Evolutionary conservation across 1,140 invertebrate species (phyloP).

Genomic region (Dendrolimus punctatus): DNA sequence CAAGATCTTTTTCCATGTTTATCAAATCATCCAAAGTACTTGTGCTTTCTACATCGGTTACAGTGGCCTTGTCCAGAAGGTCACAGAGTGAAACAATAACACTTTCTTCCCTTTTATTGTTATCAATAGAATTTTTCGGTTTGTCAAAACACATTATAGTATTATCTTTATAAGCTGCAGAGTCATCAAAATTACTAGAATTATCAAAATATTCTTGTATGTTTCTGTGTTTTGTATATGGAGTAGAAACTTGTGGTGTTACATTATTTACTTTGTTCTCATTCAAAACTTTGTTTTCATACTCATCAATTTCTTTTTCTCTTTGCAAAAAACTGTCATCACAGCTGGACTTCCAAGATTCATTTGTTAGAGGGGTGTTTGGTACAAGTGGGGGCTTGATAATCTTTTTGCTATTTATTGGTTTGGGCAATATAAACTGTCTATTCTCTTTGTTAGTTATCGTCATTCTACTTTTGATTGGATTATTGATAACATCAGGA

Average conservation of each 20-base stretch:
- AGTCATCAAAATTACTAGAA: constrained; percentile 33
- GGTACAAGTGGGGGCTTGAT: constrained; percentile 8
- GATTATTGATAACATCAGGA: constrained; percentile 25
- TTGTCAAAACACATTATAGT: constrained; percentile 56
- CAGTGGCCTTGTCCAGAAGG: constrained; percentile 41
- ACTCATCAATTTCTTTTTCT: constrained; percentile 50
- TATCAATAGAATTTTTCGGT: constrained; percentile 16
- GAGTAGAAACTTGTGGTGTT: constrained; percentile 44
- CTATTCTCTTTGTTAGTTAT: constrained; percentile 43
- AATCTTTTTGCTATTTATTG: constrained; percentile 1
- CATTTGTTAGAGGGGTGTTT: constrained; percentile 42
- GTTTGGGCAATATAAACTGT: constrained; percentile 10
- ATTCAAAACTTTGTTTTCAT: constrained; percentile 30
- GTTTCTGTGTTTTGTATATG: constrained; percentile 50
- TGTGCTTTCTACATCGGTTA: constrained; percentile 21
- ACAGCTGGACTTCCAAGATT: constrained; percentile 44
- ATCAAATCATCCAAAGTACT: constrained; percentile 32
- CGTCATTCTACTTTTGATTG: constrained; percentile 21
- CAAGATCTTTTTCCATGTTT: constrained; percentile 33
- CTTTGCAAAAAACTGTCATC: constrained; percentile 53
- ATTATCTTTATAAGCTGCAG: constrained; percentile 29
- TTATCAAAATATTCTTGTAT: constrained; percentile 48
- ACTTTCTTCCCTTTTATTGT: constrained; percentile 42
- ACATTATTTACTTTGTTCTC: constrained; percentile 30
- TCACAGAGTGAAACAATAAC: constrained; percentile 51